Evolutionary conservation across 2,113 vertebrate genomes (phyloP).

Genomic region (Prinia subflava): DNA sequence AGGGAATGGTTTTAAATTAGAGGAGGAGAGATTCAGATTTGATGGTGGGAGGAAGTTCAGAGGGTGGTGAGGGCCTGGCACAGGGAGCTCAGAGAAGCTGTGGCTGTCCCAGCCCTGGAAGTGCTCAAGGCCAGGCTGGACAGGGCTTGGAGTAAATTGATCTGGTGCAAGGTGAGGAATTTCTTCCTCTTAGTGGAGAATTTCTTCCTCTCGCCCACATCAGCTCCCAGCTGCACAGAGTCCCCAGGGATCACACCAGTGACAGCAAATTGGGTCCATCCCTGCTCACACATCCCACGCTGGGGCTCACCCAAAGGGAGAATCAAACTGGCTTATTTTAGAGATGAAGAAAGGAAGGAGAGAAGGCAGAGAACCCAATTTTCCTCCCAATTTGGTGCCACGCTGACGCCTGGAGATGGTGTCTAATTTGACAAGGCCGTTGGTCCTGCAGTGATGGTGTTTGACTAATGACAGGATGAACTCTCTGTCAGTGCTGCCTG

Average conservation of each 20-base stretch:
- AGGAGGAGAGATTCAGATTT: background rate
- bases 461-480: slow-evolving; percentile 44
- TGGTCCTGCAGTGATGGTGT: slow-evolving; percentile 27
- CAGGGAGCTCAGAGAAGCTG: background rate
- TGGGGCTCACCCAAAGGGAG: background rate
- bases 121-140: background rate
- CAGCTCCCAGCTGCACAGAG: background rate
- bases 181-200: background rate
- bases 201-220: background rate
- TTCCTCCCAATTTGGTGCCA: background rate
- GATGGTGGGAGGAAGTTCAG: background rate
- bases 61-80: background rate
- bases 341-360: background rate
- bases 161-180: background rate
- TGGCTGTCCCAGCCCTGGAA: background rate
- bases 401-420: background rate
- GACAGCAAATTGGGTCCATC: background rate
- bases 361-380: background rate
- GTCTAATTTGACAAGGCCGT: slow-evolving; percentile 54
- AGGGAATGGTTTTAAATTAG: background rate
- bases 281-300: background rate
- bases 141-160: background rate
- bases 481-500: background rate
- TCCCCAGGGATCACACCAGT: background rate
- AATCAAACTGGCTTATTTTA: background rate